Evolutionary conservation across 1,140 invertebrate species (phyloP), one percentile per base, ranked within the genome.

Genomic region (Theocolax elegans): DNA sequence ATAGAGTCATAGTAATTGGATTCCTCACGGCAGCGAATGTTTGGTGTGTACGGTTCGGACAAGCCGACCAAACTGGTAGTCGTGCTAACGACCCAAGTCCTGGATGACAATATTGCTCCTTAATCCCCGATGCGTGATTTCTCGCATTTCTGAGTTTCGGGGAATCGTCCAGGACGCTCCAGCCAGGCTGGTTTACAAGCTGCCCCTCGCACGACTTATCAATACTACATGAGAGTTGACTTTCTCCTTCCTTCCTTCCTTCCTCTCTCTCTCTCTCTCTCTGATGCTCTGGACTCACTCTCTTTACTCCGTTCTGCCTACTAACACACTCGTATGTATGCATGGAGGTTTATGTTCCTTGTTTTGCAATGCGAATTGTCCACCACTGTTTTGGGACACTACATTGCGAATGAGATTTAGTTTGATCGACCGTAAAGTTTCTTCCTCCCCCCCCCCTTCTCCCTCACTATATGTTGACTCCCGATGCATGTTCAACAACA

Each of bases 381-480:
- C 4, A 17, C 9, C 35, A 27, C 35, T 67, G 54, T 51, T 60
- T 48, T 51, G 15, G 56, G 31, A 46, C 29, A 53, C 21, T 19
- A 48, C 42, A 19, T 38, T 42, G 31, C 31, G 31, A 51, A 42
- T 9, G 56, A 60, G 56, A 62, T 68, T 68, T 68, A 42, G 21
- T 53, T 67, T 56, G 48, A 69, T 69, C 31, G 58, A 56, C 27
- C 48, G 48, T 46, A 69, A 69, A 63, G 31, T 63, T 69, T 46
- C 49, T 56, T 12, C 3, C 15, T 44, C 15, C 42, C 15, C n/a
- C n/a, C 15, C 42, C n/a, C n/a, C n/a, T n/a, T n/a, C n/a, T n/a
- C n/a, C n/a, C n/a, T n/a, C n/a, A n/a, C n/a, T n/a, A n/a, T 15
- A 44, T 15, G 42, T 44, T 44, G 42, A 15, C 10, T 44, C 15